Base-by-base conservation (phyloP, 2,113 vertebrate genomes). In the Nothoprocta pentlandii region DNA sequence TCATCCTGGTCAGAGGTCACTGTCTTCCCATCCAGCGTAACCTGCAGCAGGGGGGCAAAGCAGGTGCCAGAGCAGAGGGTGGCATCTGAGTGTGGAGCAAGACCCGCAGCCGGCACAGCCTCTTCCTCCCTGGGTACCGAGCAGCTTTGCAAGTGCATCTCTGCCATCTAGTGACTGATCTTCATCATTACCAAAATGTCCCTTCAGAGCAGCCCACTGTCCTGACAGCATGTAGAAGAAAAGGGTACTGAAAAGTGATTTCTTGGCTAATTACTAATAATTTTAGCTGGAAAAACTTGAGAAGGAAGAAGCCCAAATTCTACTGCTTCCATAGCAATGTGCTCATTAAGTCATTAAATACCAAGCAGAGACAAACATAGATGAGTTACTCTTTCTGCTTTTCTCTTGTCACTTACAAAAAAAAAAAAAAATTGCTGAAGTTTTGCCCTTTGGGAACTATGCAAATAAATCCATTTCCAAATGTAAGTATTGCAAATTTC, bases 151-250 rank as follows among this genome's bases (percentile, higher is more conserved):
- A 23, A 15, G 63, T 21, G 25, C 66, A 7, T 22, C 49, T 20
- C 6, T 66, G 94, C 94, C 96, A 90, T 76, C 95, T 94, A 93
- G 96, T 36, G 96, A 11, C 67, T 7, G 7, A 12, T 71, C 23
- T 11, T 15, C 41, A 32, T 22, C 79, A 1, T 44, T 28, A 10
- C 42, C 14, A 8, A 13, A 34, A n/a, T 0, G 19, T 26, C 20
- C 39, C 49, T 1, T 2, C 6, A 5, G 23, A 63, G 66, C 71
- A 10, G 53, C 12, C 26, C 12, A 0, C 0, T 2, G 6, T 1
- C 26, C 34, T 2, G 7, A 6, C 2, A 26, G 30, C 14, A 16
- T 17, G 28, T 3, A 47, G 41, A 42, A 67, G 66, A 68, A 10
- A 2, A 42, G 26, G 4, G 66, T 25, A 2, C 61, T 8, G 36